These are phyloP conservation scores for Trichogramma evanescens DNA, from an alignment of 2,888 invertebrate genomes.

Conservation along the genomic window DNA sequence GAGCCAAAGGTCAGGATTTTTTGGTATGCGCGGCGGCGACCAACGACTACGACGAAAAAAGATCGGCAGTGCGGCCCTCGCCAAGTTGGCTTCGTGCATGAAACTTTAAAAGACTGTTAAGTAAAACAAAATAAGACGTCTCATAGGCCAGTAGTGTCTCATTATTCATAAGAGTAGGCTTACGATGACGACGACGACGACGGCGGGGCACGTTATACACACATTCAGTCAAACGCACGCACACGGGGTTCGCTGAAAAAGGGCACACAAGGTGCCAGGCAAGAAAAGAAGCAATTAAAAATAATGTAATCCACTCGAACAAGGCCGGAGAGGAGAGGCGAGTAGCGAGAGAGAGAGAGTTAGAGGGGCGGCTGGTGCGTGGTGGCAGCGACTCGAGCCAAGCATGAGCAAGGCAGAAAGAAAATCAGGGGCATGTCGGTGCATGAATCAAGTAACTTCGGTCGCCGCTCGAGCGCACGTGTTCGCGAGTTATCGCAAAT, in stretches of 20 bases:
- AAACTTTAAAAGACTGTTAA: too few relatives aligned
- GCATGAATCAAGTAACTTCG: constrained; percentile 15
- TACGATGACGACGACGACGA: too few relatives aligned
- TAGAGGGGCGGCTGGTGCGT: neutral
- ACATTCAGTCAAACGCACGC: too few relatives aligned
- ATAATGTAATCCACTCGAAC: constrained; percentile 17
- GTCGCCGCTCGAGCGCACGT: constrained; percentile 1
- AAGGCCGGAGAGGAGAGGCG: neutral
- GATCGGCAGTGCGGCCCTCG: too few relatives aligned
- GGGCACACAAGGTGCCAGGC: constrained; percentile 8
- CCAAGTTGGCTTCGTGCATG: too few relatives aligned
- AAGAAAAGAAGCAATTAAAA: constrained; percentile 23
- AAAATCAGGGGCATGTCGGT: constrained; percentile 19
- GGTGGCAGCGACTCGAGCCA: neutral
- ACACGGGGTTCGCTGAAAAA: neutral
- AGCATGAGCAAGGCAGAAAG: neutral
- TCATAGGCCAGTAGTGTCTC: constrained; percentile 2
- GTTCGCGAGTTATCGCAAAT: constrained; percentile 22
- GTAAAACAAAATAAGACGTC: constrained; percentile 11
- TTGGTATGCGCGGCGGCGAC: too few relatives aligned
- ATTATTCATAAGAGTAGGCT: constrained; percentile 5
- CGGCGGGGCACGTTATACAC: too few relatives aligned
- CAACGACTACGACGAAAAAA: too few relatives aligned
- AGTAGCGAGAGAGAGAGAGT: neutral
- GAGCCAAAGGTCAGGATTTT: too few relatives aligned